Conservation (phyloP, 2,113 vertebrate genomes). For the Tetrao urogallus region DNA sequence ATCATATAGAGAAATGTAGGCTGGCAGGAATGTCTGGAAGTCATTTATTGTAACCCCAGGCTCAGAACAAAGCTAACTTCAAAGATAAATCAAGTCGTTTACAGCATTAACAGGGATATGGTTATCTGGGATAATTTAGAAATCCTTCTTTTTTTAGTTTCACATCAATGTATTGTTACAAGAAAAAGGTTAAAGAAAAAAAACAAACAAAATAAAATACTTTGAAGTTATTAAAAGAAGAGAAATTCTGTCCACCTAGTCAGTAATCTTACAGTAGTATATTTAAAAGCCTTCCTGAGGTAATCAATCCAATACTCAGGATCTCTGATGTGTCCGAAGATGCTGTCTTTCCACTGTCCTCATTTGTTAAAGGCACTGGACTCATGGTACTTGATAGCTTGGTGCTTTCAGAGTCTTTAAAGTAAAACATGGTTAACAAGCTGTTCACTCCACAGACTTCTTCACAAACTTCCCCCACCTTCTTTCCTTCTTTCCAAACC, state of each 20-base stretch:
- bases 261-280: not conserved
- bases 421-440: not conserved
- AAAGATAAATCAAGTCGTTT: not conserved
- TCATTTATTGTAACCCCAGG: not conserved
- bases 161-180: not conserved
- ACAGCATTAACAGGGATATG: not conserved
- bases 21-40: not conserved
- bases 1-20: not conserved
- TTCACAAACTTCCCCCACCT: not conserved
- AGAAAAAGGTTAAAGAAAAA: not conserved
- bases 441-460: not conserved
- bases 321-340: not conserved
- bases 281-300: not conserved
- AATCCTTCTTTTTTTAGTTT: not conserved
- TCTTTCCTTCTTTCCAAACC: not conserved
- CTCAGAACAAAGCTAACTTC: not conserved
- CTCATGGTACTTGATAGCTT: not conserved
- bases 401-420: not conserved
- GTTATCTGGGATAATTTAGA: not conserved
- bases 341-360: not conserved
- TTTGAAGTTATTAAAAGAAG: not conserved
- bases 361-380: not conserved
- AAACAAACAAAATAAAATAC: not conserved
- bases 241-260: not conserved
- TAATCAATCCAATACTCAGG: not conserved